These are phyloP conservation scores for Nymphicus hollandicus DNA, from an alignment of 2,113 vertebrate species.

Conservation along the genomic window DNA sequence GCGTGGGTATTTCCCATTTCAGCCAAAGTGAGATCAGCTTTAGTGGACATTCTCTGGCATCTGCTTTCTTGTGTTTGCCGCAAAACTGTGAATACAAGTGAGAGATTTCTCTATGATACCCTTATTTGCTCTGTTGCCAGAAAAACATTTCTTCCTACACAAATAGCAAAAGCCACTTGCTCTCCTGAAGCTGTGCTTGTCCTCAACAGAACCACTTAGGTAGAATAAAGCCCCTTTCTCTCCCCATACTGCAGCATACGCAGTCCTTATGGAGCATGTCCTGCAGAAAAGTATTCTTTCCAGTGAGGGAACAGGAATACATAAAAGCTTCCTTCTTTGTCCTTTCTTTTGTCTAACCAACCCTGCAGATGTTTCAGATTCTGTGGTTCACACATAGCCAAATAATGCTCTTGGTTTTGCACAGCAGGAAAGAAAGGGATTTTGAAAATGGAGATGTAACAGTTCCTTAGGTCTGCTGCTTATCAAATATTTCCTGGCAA, in stretches of 20 bases:
- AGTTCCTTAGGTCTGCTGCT: slow-evolving; percentile 31
- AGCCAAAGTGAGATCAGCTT: neutral
- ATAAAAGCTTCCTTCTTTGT: neutral
- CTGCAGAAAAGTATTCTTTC: neutral
- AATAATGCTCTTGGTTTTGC: neutral
- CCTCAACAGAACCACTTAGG: neutral
- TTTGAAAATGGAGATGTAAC: neutral
- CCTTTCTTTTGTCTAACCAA: neutral
- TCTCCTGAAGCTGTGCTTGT: neutral
- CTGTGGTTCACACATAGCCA: neutral
- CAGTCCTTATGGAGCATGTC: neutral
- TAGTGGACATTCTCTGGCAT: neutral
- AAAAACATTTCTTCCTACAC: neutral
- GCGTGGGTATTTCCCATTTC: neutral
- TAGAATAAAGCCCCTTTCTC: neutral
- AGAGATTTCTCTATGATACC: neutral
- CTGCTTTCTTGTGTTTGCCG: neutral
- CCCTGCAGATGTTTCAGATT: slow-evolving; percentile 33
- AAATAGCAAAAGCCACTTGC: neutral
- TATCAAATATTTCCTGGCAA: slow-evolving; percentile 50
- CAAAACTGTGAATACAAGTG: neutral
- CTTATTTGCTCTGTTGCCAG: neutral
- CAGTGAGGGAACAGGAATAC: neutral
- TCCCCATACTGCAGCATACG: neutral
- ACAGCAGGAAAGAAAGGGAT: slow-evolving; percentile 32